These are phyloP conservation scores for Coilia nasus DNA, from an alignment of 2,797 vertebrate genomes.

Conservation along the genomic window DNA sequence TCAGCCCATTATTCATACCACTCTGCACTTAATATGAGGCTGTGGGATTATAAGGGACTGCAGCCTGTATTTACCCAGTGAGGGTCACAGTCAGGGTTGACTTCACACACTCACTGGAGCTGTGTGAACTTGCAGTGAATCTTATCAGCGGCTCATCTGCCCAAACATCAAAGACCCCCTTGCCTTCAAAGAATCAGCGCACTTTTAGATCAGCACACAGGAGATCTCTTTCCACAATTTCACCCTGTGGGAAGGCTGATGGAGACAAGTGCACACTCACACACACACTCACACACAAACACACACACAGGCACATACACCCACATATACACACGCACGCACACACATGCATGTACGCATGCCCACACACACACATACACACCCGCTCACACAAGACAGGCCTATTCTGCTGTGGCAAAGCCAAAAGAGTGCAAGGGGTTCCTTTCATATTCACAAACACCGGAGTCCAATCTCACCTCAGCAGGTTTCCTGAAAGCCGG, in stretches of 20 bases:
- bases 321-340: not conserved
- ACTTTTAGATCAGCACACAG: conserved; percentile 31
- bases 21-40: conserved; percentile 12
- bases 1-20: not conserved
- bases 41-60: conserved; percentile 25
- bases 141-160: conserved; percentile 44
- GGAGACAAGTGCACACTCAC: not conserved
- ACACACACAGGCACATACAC: not conserved
- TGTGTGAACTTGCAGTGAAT: conserved; percentile 38
- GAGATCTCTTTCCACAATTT: conserved; percentile 23
- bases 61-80: conserved; percentile 12
- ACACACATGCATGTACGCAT: not conserved
- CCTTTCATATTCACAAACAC: conserved; percentile 12
- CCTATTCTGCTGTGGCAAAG: not conserved
- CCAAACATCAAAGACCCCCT: conserved; percentile 48
- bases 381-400: not conserved
- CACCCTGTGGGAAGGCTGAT: conserved; percentile 28
- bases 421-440: not conserved
- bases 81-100: conserved; percentile 34
- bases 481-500: conserved; percentile 26
- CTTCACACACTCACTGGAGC: conserved; percentile 16
- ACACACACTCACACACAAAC: not conserved
- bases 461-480: conserved; percentile 7
- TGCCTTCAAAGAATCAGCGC: conserved; percentile 25
- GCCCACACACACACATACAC: not conserved